These are phyloP conservation scores for Mus pahari DNA, from an alignment of 2,113 vertebrate genomes.

Conservation along the genomic window DNA sequence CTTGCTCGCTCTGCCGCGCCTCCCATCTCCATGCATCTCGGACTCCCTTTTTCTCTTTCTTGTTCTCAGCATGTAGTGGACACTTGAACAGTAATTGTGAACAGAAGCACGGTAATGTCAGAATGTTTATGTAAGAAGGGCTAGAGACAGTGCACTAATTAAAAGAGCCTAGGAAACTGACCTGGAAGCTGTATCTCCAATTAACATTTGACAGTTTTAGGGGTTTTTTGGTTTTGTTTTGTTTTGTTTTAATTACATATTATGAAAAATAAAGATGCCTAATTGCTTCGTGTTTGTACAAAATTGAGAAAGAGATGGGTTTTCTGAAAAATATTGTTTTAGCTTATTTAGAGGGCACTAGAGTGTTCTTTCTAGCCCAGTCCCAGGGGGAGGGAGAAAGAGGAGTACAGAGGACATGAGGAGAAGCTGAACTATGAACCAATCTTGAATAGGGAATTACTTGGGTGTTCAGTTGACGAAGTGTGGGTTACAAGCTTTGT, in stretches of 20 bases:
- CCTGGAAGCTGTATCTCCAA: neutral
- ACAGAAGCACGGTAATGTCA: neutral
- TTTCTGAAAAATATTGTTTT: conserved; percentile 20
- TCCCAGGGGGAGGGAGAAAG: neutral
- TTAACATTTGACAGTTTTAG: neutral
- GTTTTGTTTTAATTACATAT: neutral
- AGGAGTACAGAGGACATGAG: neutral
- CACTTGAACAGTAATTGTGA: neutral
- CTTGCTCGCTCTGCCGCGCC: fast-evolving
- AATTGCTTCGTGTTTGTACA: neutral
- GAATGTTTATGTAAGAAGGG: neutral
- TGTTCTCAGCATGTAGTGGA: neutral
- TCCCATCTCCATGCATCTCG: fast-evolving
- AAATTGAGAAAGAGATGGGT: neutral
- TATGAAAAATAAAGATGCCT: neutral
- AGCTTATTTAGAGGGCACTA: neutral
- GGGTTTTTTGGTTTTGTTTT: too few relatives aligned
- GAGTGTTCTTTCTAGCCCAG: neutral
- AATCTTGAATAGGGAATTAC: neutral
- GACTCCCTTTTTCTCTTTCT: neutral
- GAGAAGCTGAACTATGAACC: neutral
- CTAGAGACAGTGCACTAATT: neutral
- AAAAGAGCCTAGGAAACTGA: neutral
- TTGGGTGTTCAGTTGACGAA: neutral
- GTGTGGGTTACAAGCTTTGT: neutral